Conservation (phyloP, 1,140 invertebrate species). For the Apolygus lucorum region DNA sequence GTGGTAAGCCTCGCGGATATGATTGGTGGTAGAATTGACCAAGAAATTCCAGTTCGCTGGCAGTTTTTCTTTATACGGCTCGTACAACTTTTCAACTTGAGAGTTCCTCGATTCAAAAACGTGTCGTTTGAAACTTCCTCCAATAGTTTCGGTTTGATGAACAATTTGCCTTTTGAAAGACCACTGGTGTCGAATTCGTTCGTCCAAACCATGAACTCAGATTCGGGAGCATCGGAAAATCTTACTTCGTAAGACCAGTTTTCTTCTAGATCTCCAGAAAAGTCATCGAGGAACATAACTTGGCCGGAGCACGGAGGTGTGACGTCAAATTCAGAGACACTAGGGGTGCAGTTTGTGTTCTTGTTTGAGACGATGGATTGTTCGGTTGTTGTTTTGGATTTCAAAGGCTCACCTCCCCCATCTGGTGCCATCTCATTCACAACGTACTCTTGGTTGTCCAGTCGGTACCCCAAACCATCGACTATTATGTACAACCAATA, state of each 20-base stretch:
- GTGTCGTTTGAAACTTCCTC: background rate
- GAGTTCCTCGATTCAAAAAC: background rate
- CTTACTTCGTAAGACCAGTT: background rate
- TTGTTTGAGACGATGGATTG: background rate
- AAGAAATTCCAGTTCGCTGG: background rate
- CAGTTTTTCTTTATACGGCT: background rate
- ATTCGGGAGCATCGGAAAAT: background rate
- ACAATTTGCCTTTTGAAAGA: background rate
- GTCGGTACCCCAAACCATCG: background rate
- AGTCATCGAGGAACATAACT: background rate
- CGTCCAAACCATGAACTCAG: background rate
- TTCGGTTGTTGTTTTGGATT: too few relatives aligned
- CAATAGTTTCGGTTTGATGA: background rate
- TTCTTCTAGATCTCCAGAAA: background rate
- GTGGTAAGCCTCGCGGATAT: slow-evolving; percentile 55
- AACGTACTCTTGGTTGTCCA: background rate
- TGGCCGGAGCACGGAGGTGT: background rate
- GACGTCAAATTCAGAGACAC: background rate
- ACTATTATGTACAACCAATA: background rate
- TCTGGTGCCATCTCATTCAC: too few relatives aligned
- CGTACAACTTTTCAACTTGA: background rate
- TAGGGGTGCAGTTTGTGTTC: background rate
- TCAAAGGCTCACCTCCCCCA: too few relatives aligned
- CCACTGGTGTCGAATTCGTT: background rate
- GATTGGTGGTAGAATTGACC: slow-evolving; percentile 45